Percentiles rank a stretch among this genome's conserved stretches.
Evolutionary conservation across 2,888 invertebrate species (phyloP).

Genomic region (Itoplectis maculator): DNA sequence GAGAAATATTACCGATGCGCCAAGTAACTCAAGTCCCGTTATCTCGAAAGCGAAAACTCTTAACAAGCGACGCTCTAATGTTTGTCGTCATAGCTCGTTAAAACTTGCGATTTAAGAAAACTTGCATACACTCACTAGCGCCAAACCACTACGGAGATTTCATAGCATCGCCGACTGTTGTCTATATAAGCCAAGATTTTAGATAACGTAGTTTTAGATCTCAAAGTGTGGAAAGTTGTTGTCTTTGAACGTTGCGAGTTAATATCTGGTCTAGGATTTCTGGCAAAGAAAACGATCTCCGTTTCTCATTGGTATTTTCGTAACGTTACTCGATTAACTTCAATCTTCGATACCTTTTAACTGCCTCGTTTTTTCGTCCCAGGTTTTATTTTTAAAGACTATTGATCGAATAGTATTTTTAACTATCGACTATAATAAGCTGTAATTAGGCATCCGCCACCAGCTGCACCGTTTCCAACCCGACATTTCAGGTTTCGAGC

Average conservation of each 20-base stretch:
- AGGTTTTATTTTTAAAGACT: background rate
- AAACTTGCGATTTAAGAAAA: background rate
- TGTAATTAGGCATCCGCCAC: background rate
- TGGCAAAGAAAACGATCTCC: too few relatives aligned
- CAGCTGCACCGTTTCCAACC: background rate
- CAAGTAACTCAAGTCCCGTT: too few relatives aligned
- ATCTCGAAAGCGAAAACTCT: too few relatives aligned
- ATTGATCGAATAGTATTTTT: background rate
- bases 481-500: background rate
- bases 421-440: background rate
- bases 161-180: background rate
- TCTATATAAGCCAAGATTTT: too few relatives aligned
- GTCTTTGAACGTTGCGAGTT: too few relatives aligned
- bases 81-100: background rate
- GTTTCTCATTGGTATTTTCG: background rate
- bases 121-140: background rate
- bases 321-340: background rate
- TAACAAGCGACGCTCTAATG: too few relatives aligned
- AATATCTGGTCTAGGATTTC: too few relatives aligned
- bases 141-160: background rate
- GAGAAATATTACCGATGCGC: too few relatives aligned
- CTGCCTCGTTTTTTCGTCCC: background rate
- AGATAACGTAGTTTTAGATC: too few relatives aligned
- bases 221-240: too few relatives aligned
- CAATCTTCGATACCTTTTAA: background rate